phyloP scores from a whole-genome alignment of 2,888 invertebrate species.

The Leucoma salicis region DNA sequence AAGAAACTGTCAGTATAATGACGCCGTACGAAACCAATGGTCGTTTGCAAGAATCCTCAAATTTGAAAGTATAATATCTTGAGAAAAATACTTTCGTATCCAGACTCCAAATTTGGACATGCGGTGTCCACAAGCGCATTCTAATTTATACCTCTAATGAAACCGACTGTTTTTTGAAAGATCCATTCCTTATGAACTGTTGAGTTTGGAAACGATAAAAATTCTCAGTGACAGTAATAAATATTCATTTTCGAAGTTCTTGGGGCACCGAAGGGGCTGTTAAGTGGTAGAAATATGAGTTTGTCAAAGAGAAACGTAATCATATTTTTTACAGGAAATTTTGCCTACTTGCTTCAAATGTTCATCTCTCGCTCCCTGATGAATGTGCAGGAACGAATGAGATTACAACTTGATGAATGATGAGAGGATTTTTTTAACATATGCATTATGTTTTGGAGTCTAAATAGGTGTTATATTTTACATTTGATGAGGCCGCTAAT shows the following conservation, averaged over 20 bases:
- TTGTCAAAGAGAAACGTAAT: slow-evolving; percentile 66
- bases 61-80: slow-evolving; percentile 75
- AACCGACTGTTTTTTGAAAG: slow-evolving; percentile 57
- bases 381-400: slow-evolving; percentile 36
- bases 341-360: slow-evolving; percentile 38
- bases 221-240: slow-evolving; percentile 59
- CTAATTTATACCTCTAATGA: slow-evolving; percentile 73
- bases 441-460: slow-evolving; percentile 23
- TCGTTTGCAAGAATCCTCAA: slow-evolving; percentile 47
- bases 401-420: slow-evolving; percentile 43
- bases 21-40: slow-evolving; percentile 50
- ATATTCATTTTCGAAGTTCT: slow-evolving; percentile 62
- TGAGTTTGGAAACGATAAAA: slow-evolving; percentile 61
- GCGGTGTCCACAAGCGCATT: slow-evolving; percentile 56
- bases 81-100: slow-evolving; percentile 46
- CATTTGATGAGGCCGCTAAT: slow-evolving; percentile 27
- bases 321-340: slow-evolving; percentile 65
- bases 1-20: slow-evolving; percentile 59
- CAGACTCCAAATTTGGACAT: slow-evolving; percentile 49
- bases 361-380: slow-evolving; percentile 36
- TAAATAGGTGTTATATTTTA: slow-evolving; percentile 35
- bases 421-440: slow-evolving; percentile 33
- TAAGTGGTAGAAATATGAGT: slow-evolving; percentile 65
- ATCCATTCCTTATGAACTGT: slow-evolving; percentile 53
- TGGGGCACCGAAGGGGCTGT: slow-evolving; percentile 35